A percentile compares a stretch with the other conserved stretches of the same genome.
phyloP scores from a whole-genome alignment of 2,797 vertebrate species.

The Oreortyx pictus region DNA sequence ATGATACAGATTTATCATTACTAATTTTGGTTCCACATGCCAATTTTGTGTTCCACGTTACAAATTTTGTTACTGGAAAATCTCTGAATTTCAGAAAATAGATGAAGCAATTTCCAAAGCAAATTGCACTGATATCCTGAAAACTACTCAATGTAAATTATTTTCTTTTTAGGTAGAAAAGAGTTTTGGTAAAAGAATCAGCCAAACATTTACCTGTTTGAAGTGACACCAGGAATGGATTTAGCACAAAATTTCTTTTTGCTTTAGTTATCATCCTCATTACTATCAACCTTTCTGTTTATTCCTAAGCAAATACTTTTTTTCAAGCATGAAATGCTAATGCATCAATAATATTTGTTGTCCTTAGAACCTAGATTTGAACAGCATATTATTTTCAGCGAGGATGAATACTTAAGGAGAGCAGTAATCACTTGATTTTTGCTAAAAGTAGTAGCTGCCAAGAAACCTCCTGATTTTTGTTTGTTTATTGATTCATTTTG shows the following conservation, averaged over 20 bases:
- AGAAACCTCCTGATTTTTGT: neutral
- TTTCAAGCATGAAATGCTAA: neutral
- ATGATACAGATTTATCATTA: neutral
- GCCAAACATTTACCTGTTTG: neutral
- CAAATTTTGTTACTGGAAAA: neutral
- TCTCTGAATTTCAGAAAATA: neutral
- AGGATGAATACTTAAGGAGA: neutral
- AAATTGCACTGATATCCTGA: neutral
- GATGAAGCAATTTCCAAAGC: neutral
- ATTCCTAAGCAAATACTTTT: neutral
- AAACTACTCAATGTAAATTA: neutral
- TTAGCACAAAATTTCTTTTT: neutral
- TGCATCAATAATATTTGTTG: neutral
- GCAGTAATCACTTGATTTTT: neutral
- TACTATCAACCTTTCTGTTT: neutral
- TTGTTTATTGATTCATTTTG: neutral
- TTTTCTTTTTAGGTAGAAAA: neutral
- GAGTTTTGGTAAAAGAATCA: neutral
- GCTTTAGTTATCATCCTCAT: neutral
- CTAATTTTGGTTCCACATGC: neutral
- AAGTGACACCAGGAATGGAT: neutral
- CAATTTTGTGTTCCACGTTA: neutral
- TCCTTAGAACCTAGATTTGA: neutral
- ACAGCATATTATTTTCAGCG: neutral
- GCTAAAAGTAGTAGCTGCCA: neutral